These are phyloP conservation scores for Pseudomyrmex concolor DNA, from an alignment of 1,140 invertebrate species.

Conservation along the genomic window DNA sequence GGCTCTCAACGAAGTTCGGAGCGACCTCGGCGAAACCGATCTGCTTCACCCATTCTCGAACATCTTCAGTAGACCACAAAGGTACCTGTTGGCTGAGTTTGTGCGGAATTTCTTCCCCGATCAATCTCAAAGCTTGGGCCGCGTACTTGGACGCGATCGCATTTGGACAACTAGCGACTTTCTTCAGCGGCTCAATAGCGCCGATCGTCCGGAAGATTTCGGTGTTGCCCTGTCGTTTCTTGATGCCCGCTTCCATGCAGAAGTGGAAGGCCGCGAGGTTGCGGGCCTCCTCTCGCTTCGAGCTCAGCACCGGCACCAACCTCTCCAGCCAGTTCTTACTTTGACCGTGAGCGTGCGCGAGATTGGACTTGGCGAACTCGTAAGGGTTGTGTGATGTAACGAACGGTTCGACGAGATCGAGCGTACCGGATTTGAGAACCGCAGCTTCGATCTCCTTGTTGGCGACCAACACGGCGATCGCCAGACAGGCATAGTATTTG, in stretches of 20 bases:
- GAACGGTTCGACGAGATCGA: constrained; percentile 98
- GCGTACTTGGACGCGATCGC: constrained; percentile 99
- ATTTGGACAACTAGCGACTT: constrained; percentile 98
- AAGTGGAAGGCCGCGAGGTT: constrained; percentile 99
- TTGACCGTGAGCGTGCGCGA: constrained; percentile 97
- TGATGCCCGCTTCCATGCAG: constrained; percentile 99
- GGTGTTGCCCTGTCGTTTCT: constrained; percentile 97
- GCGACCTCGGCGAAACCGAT: constrained; percentile 96
- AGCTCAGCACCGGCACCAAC: constrained; percentile 97
- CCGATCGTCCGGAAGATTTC: constrained; percentile 97
- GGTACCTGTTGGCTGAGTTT: constrained; percentile 99
- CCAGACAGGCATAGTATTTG: constrained; percentile 99
- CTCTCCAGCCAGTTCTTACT: constrained; percentile 98
- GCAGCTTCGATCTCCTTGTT: constrained; percentile 99
- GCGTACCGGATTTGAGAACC: constrained; percentile 96
- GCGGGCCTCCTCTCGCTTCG: constrained; percentile 97
- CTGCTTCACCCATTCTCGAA: constrained; percentile 98
- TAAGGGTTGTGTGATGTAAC: constrained; percentile 96
- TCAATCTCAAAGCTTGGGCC: constrained; percentile 96
- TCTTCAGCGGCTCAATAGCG: constrained; percentile 97
- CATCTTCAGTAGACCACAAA: constrained; percentile 98
- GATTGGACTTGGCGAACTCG: constrained; percentile 96
- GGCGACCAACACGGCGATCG: constrained; percentile 97
- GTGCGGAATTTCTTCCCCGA: constrained; percentile 98
- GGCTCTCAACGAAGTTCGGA: constrained; percentile 93